Evolutionary conservation across 2,797 vertebrate species (phyloP).

Genomic region (Gadopsis marmoratus): DNA sequence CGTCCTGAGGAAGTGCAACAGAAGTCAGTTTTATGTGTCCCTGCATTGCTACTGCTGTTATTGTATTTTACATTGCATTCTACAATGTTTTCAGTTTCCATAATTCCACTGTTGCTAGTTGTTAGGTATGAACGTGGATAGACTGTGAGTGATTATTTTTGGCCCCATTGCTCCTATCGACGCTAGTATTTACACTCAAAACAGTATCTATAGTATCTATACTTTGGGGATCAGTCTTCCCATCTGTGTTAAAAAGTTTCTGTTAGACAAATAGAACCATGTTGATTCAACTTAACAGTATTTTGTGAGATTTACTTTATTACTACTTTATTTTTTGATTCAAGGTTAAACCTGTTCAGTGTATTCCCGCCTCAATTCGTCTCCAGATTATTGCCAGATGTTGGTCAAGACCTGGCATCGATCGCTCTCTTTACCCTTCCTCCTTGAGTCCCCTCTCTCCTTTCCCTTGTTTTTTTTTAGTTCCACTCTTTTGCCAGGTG

Average conservation of each 20-base stretch:
- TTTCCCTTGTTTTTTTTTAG: conserved; percentile 27
- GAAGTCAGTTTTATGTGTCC: neutral
- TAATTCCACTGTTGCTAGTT: neutral
- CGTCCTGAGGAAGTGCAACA: neutral
- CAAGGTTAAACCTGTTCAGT: conserved; percentile 10
- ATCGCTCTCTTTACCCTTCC: conserved; percentile 15
- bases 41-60: neutral
- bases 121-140: neutral
- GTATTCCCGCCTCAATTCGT: neutral
- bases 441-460: conserved; percentile 1
- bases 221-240: neutral
- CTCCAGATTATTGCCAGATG: conserved; percentile 1
- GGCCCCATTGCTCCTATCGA: too few relatives aligned
- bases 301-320: neutral
- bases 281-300: neutral
- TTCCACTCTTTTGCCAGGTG: conserved; percentile 58
- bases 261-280: neutral
- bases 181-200: neutral
- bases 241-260: neutral
- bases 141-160: neutral
- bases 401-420: conserved; percentile 24
- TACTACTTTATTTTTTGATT: neutral
- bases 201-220: neutral
- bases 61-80: neutral
- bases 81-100: neutral